These are phyloP conservation scores for Agonopterix arenella DNA, from an alignment of 2,888 invertebrate genomes.

Conservation along the genomic window DNA sequence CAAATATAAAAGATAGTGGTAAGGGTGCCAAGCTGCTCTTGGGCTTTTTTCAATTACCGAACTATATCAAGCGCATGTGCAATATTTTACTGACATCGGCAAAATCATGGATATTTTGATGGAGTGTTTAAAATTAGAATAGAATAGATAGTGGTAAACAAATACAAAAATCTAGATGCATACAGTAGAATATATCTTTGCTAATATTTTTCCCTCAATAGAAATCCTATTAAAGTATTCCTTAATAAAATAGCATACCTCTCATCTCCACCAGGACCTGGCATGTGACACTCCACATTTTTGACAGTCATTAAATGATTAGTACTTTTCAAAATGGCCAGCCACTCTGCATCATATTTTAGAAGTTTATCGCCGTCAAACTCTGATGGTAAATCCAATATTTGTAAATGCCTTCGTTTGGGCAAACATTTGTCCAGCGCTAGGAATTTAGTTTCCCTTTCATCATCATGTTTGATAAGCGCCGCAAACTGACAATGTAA, in stretches of 20 bases:
- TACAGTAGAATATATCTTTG: too few relatives aligned
- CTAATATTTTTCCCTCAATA: too few relatives aligned
- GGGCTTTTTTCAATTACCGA: too few relatives aligned
- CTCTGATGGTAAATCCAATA: slow-evolving; percentile 80
- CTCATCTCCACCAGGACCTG: slow-evolving; percentile 83
- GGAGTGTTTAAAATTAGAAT: too few relatives aligned
- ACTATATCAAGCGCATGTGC: too few relatives aligned
- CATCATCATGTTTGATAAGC: slow-evolving; percentile 83
- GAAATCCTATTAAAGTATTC: neutral
- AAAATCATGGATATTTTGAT: too few relatives aligned
- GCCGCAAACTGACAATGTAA: slow-evolving; percentile 97
- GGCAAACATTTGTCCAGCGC: slow-evolving; percentile 98
- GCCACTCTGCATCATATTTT: slow-evolving; percentile 87
- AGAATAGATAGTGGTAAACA: too few relatives aligned
- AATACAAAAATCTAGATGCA: too few relatives aligned
- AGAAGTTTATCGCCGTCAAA: slow-evolving; percentile 73
- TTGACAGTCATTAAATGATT: slow-evolving; percentile 91
- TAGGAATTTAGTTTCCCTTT: slow-evolving; percentile 85
- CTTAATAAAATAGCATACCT: slow-evolving; percentile 62
- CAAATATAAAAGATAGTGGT: too few relatives aligned
- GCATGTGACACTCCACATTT: slow-evolving; percentile 84
- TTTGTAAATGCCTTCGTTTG: slow-evolving; percentile 90
- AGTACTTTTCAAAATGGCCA: slow-evolving; percentile 90
- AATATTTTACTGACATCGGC: too few relatives aligned
- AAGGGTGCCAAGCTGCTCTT: too few relatives aligned